These are phyloP conservation scores for Microcebus jonahi DNA, from an alignment of 2,113 vertebrate genomes.

Conservation along the genomic window DNA sequence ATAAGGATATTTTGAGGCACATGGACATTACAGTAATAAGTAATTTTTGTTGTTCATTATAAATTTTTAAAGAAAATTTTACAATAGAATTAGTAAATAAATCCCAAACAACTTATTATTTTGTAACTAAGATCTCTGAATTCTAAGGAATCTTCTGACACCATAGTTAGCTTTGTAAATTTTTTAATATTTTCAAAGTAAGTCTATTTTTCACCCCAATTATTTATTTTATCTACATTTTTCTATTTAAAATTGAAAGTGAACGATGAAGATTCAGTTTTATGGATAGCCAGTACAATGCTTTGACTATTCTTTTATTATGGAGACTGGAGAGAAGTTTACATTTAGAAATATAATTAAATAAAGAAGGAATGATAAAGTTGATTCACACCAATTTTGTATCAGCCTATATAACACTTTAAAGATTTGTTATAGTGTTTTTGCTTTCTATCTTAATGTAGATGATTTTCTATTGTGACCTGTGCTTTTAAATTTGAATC, in stretches of 20 bases:
- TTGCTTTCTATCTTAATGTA: not conserved
- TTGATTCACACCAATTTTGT: not conserved
- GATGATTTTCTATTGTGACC: not conserved
- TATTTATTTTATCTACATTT: not conserved
- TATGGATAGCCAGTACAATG: not conserved
- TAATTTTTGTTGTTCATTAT: not conserved
- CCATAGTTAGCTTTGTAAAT: not conserved
- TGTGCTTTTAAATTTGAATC: not conserved
- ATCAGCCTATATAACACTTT: not conserved
- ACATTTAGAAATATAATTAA: not conserved
- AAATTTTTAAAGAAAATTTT: slow-evolving; percentile 16
- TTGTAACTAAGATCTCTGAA: not conserved
- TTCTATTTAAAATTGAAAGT: not conserved
- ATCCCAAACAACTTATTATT: not conserved
- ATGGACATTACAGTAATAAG: not conserved
- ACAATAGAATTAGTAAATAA: not conserved
- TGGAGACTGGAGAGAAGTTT: not conserved
- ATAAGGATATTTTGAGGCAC: not conserved
- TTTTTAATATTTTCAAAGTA: not conserved
- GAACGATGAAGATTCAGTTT: not conserved
- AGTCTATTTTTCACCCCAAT: not conserved
- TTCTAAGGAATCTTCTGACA: not conserved
- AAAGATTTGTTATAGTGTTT: not conserved
- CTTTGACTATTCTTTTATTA: not conserved
- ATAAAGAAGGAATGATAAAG: not conserved